Conservation (phyloP, 1,140 invertebrate genomes). For the Dolichoris vasculosae region DNA sequence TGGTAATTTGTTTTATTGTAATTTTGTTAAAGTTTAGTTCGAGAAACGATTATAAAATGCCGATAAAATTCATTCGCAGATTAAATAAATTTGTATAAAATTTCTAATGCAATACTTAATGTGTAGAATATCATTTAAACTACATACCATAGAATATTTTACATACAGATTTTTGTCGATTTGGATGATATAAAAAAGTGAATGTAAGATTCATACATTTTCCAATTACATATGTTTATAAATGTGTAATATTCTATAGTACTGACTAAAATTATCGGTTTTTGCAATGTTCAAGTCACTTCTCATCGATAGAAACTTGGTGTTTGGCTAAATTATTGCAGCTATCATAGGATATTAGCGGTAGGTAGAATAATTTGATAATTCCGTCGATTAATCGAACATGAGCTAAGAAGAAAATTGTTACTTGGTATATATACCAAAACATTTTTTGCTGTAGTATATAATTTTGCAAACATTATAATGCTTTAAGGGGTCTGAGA, state of each 20-base stretch:
- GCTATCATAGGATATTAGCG: constrained; percentile 10
- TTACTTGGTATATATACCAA: neutral
- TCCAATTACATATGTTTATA: neutral
- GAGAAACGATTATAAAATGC: neutral
- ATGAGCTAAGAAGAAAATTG: constrained; percentile 28
- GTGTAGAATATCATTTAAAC: neutral
- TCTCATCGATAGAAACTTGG: neutral
- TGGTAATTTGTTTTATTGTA: neutral
- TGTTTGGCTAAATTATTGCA: neutral
- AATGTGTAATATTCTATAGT: neutral
- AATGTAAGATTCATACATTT: neutral
- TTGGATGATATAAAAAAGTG: neutral
- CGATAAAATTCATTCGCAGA: neutral
- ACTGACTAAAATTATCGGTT: neutral
- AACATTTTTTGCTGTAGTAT: neutral
- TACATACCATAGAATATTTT: neutral
- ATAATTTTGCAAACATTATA: neutral
- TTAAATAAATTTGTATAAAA: too few relatives aligned
- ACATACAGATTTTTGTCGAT: neutral
- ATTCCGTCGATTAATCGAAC: constrained; percentile 44
- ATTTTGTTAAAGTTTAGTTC: neutral
- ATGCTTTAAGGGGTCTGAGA: neutral
- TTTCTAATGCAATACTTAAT: too few relatives aligned
- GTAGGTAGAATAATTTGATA: constrained; percentile 38
- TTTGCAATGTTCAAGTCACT: neutral